phyloP scores from a whole-genome alignment of 2,797 vertebrate species.

The Anomalospiza imberbis region DNA sequence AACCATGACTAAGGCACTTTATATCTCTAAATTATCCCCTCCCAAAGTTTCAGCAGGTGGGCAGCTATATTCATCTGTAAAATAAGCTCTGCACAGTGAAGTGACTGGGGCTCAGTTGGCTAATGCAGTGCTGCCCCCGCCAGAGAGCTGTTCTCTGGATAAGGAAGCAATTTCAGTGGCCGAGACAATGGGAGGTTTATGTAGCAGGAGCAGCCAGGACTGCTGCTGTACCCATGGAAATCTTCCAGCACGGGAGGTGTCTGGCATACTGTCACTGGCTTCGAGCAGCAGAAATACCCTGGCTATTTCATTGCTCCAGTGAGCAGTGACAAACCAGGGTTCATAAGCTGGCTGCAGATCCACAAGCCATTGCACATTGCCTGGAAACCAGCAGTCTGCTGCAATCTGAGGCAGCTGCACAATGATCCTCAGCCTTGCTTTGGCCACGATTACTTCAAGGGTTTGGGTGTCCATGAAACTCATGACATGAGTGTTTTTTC shows the following conservation, averaged over 20 bases:
- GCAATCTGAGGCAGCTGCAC: not conserved
- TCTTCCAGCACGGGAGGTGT: not conserved
- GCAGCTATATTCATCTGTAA: not conserved
- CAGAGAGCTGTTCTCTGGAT: not conserved
- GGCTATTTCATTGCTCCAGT: constrained; percentile 11
- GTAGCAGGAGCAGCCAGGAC: not conserved
- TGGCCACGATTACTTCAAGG: not conserved
- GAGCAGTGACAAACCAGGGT: not conserved
- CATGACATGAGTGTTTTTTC: not conserved
- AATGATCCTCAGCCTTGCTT: not conserved
- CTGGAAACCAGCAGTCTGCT: not conserved
- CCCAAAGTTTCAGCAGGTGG: not conserved
- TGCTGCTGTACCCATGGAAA: not conserved
- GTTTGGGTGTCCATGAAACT: not conserved
- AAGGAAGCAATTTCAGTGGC: not conserved
- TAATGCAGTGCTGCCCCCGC: not conserved
- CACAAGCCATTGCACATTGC: not conserved
- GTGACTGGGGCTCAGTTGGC: not conserved
- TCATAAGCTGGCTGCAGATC: not conserved
- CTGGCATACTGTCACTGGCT: not conserved
- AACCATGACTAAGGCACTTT: not conserved
- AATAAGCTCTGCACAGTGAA: not conserved
- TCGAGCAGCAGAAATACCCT: not conserved
- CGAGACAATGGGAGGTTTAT: not conserved
- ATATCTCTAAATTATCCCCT: not conserved